Evolutionary conservation across 2,888 invertebrate species (phyloP).

Genomic region (Automeris io): DNA sequence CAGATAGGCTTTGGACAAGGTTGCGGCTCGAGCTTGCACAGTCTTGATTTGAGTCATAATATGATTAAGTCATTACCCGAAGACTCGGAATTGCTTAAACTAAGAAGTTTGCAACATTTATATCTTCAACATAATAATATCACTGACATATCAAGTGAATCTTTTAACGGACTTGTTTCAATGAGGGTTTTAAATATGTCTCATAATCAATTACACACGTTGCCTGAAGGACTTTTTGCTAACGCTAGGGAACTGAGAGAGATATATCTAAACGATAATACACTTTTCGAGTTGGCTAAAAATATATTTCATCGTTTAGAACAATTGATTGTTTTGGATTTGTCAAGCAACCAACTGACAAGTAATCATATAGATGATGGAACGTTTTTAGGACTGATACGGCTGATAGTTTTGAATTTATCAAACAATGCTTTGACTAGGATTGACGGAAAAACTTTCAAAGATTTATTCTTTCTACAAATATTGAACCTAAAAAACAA

Average conservation of each 20-base stretch:
- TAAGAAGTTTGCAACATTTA: slow-evolving; percentile 87
- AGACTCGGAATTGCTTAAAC: slow-evolving; percentile 83
- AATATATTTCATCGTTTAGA: slow-evolving; percentile 90
- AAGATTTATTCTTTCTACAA: slow-evolving; percentile 90
- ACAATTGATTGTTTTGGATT: slow-evolving; percentile 88
- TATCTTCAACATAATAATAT: slow-evolving; percentile 90
- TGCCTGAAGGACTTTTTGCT: slow-evolving; percentile 89
- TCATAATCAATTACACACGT: slow-evolving; percentile 86
- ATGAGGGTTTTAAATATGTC: slow-evolving; percentile 90
- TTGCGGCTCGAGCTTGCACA: slow-evolving; percentile 83
- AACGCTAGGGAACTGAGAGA: slow-evolving; percentile 89
- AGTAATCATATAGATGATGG: slow-evolving; percentile 90
- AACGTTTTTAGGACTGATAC: slow-evolving; percentile 89
- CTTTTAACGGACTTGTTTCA: slow-evolving; percentile 86
- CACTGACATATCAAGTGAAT: slow-evolving; percentile 85
- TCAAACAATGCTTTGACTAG: slow-evolving; percentile 91
- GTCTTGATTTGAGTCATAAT: slow-evolving; percentile 89
- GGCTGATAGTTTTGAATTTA: slow-evolving; percentile 89
- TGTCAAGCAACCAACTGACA: slow-evolving; percentile 90
- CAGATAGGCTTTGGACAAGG: slow-evolving; percentile 83
- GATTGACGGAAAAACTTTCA: slow-evolving; percentile 89
- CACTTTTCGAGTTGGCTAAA: slow-evolving; percentile 87
- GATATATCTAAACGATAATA: slow-evolving; percentile 90
- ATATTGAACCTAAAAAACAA: slow-evolving; percentile 91
- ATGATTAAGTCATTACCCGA: slow-evolving; percentile 84